Percentiles rank a stretch among this genome's conserved stretches.
Evolutionary conservation across 2,888 invertebrate genomes (phyloP).

Genomic region (Catocala nupta): DNA sequence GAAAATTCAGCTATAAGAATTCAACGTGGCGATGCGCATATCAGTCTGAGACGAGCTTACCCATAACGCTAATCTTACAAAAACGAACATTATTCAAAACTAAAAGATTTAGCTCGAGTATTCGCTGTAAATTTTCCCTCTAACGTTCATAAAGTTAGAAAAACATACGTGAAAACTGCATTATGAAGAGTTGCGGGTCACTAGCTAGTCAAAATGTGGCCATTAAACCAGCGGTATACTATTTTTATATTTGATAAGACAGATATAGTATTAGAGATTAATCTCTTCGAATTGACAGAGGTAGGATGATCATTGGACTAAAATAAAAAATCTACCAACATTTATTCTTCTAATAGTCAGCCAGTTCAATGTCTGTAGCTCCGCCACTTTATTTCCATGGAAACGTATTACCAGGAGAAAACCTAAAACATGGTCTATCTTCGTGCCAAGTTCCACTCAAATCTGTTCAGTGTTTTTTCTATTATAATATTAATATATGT

Average conservation of each 20-base stretch:
- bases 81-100: constrained; percentile 54
- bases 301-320: too few species aligned
- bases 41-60: constrained; percentile 47
- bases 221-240: constrained; percentile 18
- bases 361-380: too few species aligned
- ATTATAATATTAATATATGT: too few species aligned
- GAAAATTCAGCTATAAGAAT: constrained; percentile 21
- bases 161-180: constrained; percentile 69
- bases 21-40: constrained; percentile 27
- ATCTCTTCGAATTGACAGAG: too few species aligned
- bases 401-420: too few species aligned
- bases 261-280: too few species aligned
- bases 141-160: constrained; percentile 64
- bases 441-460: too few species aligned
- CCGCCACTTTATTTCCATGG: too few species aligned
- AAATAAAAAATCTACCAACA: too few species aligned
- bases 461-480: too few species aligned
- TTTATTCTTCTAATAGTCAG: too few species aligned
- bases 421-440: too few species aligned
- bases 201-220: constrained; percentile 41
- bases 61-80: constrained; percentile 49
- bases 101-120: constrained; percentile 57
- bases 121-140: constrained; percentile 58
- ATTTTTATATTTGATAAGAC: not conserved
- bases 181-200: constrained; percentile 57